Percentiles rank a stretch among this genome's conserved stretches.
Conservation (phyloP, 2,888 invertebrate genomes). For the Zele albiditarsus region DNA sequence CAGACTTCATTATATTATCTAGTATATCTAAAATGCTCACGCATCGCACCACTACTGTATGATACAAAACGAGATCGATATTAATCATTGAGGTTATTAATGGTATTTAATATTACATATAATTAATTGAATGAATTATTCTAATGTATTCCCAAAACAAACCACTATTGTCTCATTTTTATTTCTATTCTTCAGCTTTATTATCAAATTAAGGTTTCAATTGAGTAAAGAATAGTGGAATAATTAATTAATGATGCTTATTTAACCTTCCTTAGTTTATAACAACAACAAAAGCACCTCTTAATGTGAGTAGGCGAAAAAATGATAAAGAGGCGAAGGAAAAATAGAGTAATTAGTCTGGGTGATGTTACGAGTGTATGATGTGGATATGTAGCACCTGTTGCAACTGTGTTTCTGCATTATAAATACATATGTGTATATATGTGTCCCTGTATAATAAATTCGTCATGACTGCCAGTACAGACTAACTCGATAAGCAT, state of each 20-base stretch:
- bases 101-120: neutral
- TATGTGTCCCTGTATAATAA: neutral
- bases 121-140: neutral
- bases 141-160: too few relatives aligned
- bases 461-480: conserved; percentile 5
- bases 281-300: neutral
- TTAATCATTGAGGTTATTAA: neutral
- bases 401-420: neutral
- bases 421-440: neutral
- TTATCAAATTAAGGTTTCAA: too few relatives aligned
- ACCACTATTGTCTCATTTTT: neutral
- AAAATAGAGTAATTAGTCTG: neutral
- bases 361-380: neutral
- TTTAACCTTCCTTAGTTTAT: neutral
- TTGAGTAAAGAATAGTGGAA: too few relatives aligned
- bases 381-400: neutral
- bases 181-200: neutral
- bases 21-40: neutral
- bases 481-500: neutral
- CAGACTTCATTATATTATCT: neutral
- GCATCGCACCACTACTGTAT: neutral
- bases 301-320: neutral
- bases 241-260: neutral
- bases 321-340: neutral
- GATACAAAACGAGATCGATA: neutral